Base-by-base conservation (phyloP, 1,140 invertebrate species). In the Goniozus legneri region DNA sequence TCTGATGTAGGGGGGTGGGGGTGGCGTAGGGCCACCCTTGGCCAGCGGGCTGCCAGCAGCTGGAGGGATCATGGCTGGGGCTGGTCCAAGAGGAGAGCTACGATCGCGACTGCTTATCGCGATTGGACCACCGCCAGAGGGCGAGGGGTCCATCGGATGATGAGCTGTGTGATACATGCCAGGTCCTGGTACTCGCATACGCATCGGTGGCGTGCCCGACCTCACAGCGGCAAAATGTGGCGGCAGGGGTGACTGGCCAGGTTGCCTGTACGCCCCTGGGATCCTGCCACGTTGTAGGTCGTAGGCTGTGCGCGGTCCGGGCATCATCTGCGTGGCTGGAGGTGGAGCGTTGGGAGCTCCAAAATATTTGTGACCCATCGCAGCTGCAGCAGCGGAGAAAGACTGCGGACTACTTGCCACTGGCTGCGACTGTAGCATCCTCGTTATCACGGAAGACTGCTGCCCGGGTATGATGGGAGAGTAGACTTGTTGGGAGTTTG, bases 361-460 rank as follows among this genome's bases (percentile, higher is more conserved):
- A 22, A 77, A 77, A 34, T 76, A 77, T 34, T 77, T 77, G 42
- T 77, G 73, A 3, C 71, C 70, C 72, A 77, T 77, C 1, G 75
- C 73, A 0, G 69, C 65, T 0, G 75, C 74, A 0, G 73, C 74
- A 0, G 71, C 71, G 8, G 72, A 66, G 34, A 76, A 77, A 2
- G 71, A 75, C 21, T 76, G 75, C 8, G 74, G 59, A 27, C 56
- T 58, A 3, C 44, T 69, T 1, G 70, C 62, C 0, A 74, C 67
- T 13, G 79, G 71, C 27, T 80, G 76, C 0, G 77, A 71, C 38
- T 83, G 80, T 27, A 82, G 67, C 78, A 85, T 83, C 33, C 82
- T 74, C 2, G 81, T 84, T 13, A 84, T 83, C 1, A 84, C 81
- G 15, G 82, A 83, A 19, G 82, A 78, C 37, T 80, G 79, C 58